Percentiles rank a stretch among this genome's conserved stretches.
These are phyloP conservation scores for Habroteleia sp. DNA, from an alignment of 2,888 invertebrate genomes.

Conservation along the genomic window DNA sequence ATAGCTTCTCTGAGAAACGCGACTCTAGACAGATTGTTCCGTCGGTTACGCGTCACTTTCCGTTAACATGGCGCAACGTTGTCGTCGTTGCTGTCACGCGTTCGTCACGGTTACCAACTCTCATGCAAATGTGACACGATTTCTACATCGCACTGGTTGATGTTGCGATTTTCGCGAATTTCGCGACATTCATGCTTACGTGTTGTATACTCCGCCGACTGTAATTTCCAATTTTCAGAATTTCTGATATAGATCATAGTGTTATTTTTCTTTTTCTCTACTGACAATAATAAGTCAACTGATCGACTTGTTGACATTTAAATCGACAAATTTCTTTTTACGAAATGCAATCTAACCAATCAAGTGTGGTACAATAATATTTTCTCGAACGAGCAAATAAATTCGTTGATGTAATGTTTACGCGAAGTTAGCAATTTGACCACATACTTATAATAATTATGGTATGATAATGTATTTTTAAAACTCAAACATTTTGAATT, in stretches of 20 bases:
- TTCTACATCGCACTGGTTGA: slow-evolving; percentile 59
- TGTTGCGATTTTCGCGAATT: slow-evolving; percentile 56
- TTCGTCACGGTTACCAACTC: slow-evolving; percentile 60
- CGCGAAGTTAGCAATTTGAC: no score
- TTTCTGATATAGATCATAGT: slow-evolving; percentile 35
- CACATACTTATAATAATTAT: no score
- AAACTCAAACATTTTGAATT: no score
- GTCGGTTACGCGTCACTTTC: slow-evolving; percentile 67
- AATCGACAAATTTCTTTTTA: no score
- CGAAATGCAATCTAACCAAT: no score
- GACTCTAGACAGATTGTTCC: slow-evolving; percentile 58
- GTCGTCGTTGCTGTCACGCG: slow-evolving; percentile 61
- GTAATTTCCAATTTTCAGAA: slow-evolving; percentile 53
- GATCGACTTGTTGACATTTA: slow-evolving; percentile 7
- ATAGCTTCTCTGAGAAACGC: slow-evolving; percentile 57
- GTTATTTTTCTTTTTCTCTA: slow-evolving; percentile 15
- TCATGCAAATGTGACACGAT: slow-evolving; percentile 64
- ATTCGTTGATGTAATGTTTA: no score
- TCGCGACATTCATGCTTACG: slow-evolving; percentile 48
- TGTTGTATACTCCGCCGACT: slow-evolving; percentile 36
- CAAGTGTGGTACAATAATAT: no score
- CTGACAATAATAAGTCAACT: slow-evolving; percentile 27
- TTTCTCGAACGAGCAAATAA: no score
- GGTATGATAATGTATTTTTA: no score
- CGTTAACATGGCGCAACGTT: slow-evolving; percentile 66